phyloP scores from a whole-genome alignment of 2,797 vertebrate genomes.

The Prionace glauca region DNA sequence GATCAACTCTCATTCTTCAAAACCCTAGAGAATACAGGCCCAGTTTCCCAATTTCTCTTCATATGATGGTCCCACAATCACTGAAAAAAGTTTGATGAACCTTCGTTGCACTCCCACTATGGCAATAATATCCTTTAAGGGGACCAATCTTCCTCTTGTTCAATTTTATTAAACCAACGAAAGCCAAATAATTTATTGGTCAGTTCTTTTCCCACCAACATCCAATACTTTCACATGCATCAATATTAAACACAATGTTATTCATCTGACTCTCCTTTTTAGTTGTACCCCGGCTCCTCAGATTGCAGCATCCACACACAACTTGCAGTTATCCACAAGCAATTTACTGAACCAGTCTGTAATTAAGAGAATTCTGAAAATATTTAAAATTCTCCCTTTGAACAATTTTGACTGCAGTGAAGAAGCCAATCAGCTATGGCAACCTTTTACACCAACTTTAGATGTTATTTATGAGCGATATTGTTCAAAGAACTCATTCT shows the following conservation, averaged over 20 bases:
- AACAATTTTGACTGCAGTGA: neutral
- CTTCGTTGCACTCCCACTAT: no score
- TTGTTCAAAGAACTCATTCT: neutral
- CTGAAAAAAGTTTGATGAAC: no score
- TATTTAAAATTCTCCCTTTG: neutral
- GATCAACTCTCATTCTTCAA: no score
- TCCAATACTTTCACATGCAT: neutral
- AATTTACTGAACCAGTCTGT: neutral
- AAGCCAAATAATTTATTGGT: neutral
- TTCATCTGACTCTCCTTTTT: neutral
- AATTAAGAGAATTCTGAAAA: neutral
- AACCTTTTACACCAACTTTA: neutral
- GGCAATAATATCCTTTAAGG: no score
- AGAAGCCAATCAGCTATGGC: neutral
- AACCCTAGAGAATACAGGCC: no score
- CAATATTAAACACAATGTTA: neutral
- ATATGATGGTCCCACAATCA: no score
- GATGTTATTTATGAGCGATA: neutral
- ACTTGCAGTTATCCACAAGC: neutral
- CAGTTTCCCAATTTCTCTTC: no score
- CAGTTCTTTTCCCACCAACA: neutral
- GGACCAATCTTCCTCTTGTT: neutral
- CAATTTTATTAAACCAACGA: neutral
- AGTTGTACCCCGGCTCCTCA: neutral
- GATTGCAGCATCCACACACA: neutral